Base-by-base conservation (phyloP, 2,888 invertebrate genomes). In the Loripinus fragilis region DNA sequence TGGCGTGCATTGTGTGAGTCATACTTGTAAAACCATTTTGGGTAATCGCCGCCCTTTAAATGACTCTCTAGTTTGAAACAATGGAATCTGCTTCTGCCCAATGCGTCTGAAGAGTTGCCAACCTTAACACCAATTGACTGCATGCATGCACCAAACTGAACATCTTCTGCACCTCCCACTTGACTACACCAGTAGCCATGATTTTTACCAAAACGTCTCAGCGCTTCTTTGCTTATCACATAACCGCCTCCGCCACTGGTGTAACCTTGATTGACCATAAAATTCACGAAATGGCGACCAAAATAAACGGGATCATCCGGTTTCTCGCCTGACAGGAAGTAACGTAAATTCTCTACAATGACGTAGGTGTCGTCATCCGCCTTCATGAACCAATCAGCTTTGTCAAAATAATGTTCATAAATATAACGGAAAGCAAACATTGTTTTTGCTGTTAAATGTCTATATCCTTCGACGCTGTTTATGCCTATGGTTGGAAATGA, bases 351-450 rank as follows among this genome's bases (percentile, higher is more conserved):
- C 94, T 99, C 99, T 67, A 99, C 95, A 52, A 99, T 95, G 64
- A 99, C 97, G 93, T 98, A 99, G 95, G 99, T 99, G 91, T 99
- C 99, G 93, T 99, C 99, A 90, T 99, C 99, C n/a, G 99, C 99
- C 94, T 99, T 99, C 90, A 98, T 95, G 93, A 99, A 99, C 98
- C 98, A 99, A 94, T 99, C 98, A 1, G 97, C 97, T 75, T 98
- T 95, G 87, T 98, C 95, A 73, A 96, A 94, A 93, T 98, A 89
- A 71, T 98, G 95, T 85, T 97, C 95, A 91, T 97, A 97, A 35
- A 97, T 96, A 91, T 98, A 97, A 89, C 96, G 96, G 93, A 98
- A 98, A 0, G 98, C 98, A 88, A 96, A 96, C 94, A 98, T 98
- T 0, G 99, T 99, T 95, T 99, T 99, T 7, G 96, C 98, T 97